Percentiles rank a stretch among this genome's conserved stretches.
phyloP scores from a whole-genome alignment of 2,888 invertebrate species.

The Silvanus unidentatus region DNA sequence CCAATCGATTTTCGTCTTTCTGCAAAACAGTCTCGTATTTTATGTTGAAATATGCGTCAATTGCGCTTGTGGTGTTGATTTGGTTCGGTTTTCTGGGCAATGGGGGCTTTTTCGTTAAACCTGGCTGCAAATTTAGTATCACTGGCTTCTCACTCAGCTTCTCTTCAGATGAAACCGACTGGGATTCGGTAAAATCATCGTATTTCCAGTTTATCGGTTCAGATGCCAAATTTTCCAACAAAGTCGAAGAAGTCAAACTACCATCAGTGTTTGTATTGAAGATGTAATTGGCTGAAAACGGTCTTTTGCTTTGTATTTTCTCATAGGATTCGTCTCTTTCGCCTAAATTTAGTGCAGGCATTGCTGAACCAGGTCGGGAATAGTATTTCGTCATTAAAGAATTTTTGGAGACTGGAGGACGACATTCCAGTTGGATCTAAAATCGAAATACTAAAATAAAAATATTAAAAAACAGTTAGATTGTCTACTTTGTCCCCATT shows the following conservation, averaged over 20 bases:
- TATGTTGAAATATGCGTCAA: constrained; percentile 29
- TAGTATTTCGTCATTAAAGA: constrained; percentile 29
- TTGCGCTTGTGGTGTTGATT: constrained; percentile 20
- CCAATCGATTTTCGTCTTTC: constrained; percentile 4
- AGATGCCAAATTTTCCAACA: constrained; percentile 35
- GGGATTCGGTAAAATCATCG: constrained; percentile 19
- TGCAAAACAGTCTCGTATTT: constrained; percentile 21
- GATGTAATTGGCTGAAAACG: constrained; percentile 36
- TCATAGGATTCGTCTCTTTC: constrained; percentile 25
- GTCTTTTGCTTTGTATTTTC: constrained; percentile 26
- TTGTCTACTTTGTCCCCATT: constrained; percentile 23
- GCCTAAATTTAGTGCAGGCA: constrained; percentile 30
- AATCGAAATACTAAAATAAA: constrained; percentile 12
- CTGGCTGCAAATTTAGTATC: constrained; percentile 29
- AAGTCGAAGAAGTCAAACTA: constrained; percentile 33
- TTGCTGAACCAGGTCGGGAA: constrained; percentile 36
- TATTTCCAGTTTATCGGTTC: constrained; percentile 36
- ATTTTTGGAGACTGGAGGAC: constrained; percentile 28
- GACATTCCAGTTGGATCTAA: constrained; percentile 35
- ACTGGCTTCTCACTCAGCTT: constrained; percentile 11
- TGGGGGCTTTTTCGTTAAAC: constrained; percentile 41
- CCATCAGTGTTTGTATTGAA: constrained; percentile 21
- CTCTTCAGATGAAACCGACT: constrained; percentile 24
- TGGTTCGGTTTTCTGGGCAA: constrained; percentile 34
- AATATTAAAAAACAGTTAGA: background rate